These are phyloP conservation scores for Cariama cristata DNA, from an alignment of 2,113 vertebrate species.

Conservation along the genomic window DNA sequence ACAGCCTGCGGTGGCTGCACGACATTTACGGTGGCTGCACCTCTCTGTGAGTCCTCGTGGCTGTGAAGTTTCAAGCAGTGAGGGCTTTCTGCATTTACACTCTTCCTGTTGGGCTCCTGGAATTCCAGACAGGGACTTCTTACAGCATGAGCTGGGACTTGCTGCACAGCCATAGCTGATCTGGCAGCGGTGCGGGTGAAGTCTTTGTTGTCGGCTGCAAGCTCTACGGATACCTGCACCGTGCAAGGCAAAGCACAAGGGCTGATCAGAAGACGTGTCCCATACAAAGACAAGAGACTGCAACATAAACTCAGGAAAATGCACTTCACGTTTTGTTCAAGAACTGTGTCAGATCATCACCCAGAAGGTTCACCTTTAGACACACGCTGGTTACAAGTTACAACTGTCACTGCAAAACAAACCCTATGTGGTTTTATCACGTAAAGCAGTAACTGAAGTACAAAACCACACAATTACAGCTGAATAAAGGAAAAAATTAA, in stretches of 20 bases:
- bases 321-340: fast-evolving
- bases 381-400: neutral
- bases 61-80: neutral
- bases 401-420: neutral
- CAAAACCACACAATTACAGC: neutral
- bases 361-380: too few relatives aligned
- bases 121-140: slow-evolving; percentile 26
- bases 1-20: neutral
- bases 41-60: neutral
- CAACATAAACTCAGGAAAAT: neutral
- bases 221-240: slow-evolving; percentile 85
- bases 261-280: neutral
- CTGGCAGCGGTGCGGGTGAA: neutral
- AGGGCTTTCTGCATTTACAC: neutral
- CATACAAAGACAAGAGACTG: neutral
- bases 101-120: neutral
- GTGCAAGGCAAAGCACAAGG: neutral
- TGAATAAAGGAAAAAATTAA: neutral
- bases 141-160: neutral
- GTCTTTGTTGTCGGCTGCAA: slow-evolving; percentile 75
- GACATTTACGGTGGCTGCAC: neutral
- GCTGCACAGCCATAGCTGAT: neutral
- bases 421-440: neutral
- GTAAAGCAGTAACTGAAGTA: neutral
- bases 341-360: neutral